Conservation (phyloP, 2,797 vertebrate species). For the Coluber constrictor region DNA sequence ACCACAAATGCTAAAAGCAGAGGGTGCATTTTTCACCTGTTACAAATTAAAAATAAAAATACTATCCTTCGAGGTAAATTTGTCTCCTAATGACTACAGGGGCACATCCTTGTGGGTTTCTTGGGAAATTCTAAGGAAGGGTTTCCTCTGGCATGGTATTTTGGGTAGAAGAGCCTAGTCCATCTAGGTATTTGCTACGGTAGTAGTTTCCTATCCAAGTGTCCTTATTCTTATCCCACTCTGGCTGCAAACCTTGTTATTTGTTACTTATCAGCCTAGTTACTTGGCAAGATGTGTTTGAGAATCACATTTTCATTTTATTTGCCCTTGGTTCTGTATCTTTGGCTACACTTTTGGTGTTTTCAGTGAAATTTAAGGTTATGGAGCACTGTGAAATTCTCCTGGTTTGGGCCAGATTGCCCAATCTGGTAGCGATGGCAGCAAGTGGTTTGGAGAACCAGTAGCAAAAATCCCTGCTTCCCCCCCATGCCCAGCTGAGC, state of each 20-base stretch:
- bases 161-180: background rate
- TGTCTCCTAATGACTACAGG: background rate
- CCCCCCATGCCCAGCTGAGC: no score
- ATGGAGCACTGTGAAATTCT: background rate
- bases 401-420: accelerated
- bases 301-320: background rate
- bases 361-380: background rate
- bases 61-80: background rate
- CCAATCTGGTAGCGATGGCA: no score
- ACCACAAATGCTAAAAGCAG: background rate
- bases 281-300: background rate
- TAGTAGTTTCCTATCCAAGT: background rate
- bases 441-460: no score
- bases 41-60: background rate
- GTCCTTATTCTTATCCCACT: background rate
- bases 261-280: background rate
- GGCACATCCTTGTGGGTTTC: background rate
- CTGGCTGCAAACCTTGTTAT: background rate
- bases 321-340: background rate
- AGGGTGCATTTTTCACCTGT: background rate
- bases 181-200: background rate
- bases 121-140: background rate
- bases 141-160: background rate
- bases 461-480: no score
- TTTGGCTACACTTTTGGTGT: background rate